Conservation (phyloP, 2,888 invertebrate genomes). For the Pecten maximus region DNA sequence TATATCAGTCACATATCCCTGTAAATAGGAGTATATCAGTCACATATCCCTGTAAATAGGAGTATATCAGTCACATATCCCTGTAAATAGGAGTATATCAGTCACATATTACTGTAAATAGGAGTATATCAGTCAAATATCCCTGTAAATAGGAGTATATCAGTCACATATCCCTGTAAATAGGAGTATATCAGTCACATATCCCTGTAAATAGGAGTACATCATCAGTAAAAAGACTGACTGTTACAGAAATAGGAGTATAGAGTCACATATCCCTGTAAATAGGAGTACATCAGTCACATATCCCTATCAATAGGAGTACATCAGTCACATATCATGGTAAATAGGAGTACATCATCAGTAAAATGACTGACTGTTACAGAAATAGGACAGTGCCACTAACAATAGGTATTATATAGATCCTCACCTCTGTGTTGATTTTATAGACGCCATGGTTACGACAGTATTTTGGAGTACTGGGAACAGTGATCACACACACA, state of each 20-base stretch:
- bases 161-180: slow-evolving; percentile 75
- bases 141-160: too few relatives aligned
- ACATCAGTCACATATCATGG: slow-evolving; percentile 79
- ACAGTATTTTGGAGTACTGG: slow-evolving; percentile 77
- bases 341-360: slow-evolving; percentile 46
- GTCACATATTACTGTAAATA: slow-evolving; percentile 74
- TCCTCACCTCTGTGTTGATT: slow-evolving; percentile 74
- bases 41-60: slow-evolving; percentile 71
- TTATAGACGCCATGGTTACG: slow-evolving; percentile 82
- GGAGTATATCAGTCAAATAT: too few relatives aligned
- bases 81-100: too few relatives aligned
- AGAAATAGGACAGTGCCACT: too few relatives aligned
- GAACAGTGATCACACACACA: slow-evolving; percentile 80
- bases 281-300: slow-evolving; percentile 43
- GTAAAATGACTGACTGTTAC: background rate
- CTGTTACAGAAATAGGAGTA: slow-evolving; percentile 50
- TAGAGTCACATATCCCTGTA: slow-evolving; percentile 76
- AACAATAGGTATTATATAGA: background rate
- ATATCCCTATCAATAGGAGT: too few relatives aligned
- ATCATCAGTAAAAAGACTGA: slow-evolving; percentile 2
- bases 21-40: slow-evolving; percentile 79
- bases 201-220: slow-evolving; percentile 66
- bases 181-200: slow-evolving; percentile 65
- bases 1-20: too few relatives aligned
- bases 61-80: too few relatives aligned